Percentiles rank a stretch among this genome's conserved stretches.
These are phyloP conservation scores for Harpegnathos saltator DNA, from an alignment of 1,140 invertebrate species.

Conservation along the genomic window DNA sequence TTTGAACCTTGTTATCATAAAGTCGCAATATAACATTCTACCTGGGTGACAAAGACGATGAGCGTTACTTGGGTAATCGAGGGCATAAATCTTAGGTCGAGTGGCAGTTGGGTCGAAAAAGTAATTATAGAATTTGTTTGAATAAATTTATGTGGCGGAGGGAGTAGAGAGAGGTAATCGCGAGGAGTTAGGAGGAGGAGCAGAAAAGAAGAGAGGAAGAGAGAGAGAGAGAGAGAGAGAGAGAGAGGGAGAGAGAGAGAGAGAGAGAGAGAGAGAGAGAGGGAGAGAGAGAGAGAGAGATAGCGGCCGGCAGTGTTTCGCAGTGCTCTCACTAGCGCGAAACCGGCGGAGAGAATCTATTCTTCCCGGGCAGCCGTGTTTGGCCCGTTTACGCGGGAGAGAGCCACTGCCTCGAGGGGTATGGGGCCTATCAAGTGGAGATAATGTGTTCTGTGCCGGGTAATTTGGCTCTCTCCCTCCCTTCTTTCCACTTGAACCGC, in stretches of 20 bases:
- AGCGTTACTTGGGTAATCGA: constrained; percentile 45
- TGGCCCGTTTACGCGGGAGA: constrained; percentile 67
- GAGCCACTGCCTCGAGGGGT: constrained; percentile 72
- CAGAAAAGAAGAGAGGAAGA: constrained; percentile 66
- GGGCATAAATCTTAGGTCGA: constrained; percentile 73
- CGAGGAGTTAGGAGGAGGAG: constrained; percentile 75
- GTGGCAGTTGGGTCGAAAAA: constrained; percentile 73
- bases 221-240: constrained; percentile 59
- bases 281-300: constrained; percentile 64
- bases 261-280: constrained; percentile 64
- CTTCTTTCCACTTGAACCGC: constrained; percentile 49
- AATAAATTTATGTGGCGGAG: constrained; percentile 81
- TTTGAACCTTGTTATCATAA: neutral
- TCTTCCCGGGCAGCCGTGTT: constrained; percentile 38
- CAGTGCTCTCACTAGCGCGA: constrained; percentile 53
- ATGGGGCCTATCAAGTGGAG: constrained; percentile 83
- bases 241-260: constrained; percentile 63
- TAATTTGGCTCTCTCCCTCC: constrained; percentile 80
- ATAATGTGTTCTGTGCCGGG: constrained; percentile 84
- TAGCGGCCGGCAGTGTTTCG: constrained; percentile 71
- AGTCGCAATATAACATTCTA: constrained; percentile 11
- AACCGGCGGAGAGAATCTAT: constrained; percentile 31
- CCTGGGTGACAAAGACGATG: constrained; percentile 1
- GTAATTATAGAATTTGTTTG: constrained; percentile 85
- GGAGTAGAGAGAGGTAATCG: constrained; percentile 71